Conservation (phyloP, 2,797 vertebrate species). For the Eulemur coronatus region DNA sequence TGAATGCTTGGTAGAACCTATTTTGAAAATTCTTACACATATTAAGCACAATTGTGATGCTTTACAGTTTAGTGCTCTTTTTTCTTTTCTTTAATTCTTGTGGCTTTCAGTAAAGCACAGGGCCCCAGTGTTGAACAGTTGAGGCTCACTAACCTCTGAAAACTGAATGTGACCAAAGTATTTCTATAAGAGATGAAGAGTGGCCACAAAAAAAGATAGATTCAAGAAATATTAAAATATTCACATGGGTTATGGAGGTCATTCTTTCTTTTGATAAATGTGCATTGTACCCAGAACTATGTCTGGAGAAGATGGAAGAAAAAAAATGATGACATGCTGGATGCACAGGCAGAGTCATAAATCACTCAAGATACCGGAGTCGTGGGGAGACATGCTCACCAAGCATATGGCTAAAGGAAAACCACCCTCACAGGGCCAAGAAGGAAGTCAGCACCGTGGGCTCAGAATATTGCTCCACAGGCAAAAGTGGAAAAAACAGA, state of each 20-base stretch:
- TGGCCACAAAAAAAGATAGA: not conserved
- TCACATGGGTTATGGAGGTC: not conserved
- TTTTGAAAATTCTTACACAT: not conserved
- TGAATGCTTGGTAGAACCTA: not conserved
- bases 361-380: not conserved
- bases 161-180: not conserved
- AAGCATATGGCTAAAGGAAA: not conserved
- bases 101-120: not conserved
- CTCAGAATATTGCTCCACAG: not conserved
- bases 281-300: slow-evolving; percentile 51
- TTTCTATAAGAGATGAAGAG: not conserved
- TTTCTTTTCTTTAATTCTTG: not conserved
- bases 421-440: not conserved
- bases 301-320: not conserved
- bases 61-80: not conserved
- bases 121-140: not conserved
- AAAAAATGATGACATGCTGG: not conserved
- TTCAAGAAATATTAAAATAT: not conserved
- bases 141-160: not conserved
- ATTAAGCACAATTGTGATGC: not conserved
- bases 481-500: not conserved
- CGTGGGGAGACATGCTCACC: not conserved
- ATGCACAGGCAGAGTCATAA: not conserved
- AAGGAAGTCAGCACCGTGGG: not conserved
- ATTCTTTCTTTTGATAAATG: slow-evolving; percentile 22